Percentiles rank a stretch among this genome's conserved stretches.
Evolutionary conservation across 2,797 vertebrate species (phyloP).

Genomic region (Siniperca undulata): DNA sequence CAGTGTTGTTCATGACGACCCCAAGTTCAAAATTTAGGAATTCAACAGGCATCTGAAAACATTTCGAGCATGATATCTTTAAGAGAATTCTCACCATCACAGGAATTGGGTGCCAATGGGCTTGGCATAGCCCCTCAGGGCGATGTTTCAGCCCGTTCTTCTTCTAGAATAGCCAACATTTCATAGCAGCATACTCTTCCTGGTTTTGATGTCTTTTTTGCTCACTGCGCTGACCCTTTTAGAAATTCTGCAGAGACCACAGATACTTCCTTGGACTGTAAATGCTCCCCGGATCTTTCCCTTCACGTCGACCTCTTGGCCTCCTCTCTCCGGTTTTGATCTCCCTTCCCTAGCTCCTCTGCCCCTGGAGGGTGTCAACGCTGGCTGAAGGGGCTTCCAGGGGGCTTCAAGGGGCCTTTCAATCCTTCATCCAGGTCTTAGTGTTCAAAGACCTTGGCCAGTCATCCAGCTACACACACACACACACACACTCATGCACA

Average conservation of each 20-base stretch:
- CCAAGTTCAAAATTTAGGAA: slow-evolving; percentile 57
- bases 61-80: slow-evolving; percentile 51
- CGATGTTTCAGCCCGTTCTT: slow-evolving; percentile 57
- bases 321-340: slow-evolving; percentile 81
- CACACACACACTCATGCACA: background rate
- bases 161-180: slow-evolving; percentile 47
- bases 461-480: slow-evolving; percentile 82
- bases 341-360: slow-evolving; percentile 89
- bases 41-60: slow-evolving; percentile 55
- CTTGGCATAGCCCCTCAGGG: slow-evolving; percentile 68
- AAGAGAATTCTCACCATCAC: slow-evolving; percentile 52
- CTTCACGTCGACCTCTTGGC: slow-evolving; percentile 78
- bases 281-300: slow-evolving; percentile 86
- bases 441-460: slow-evolving; percentile 92
- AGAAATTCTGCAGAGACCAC: slow-evolving; percentile 78
- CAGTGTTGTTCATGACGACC: background rate
- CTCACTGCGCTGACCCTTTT: slow-evolving; percentile 76
- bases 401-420: slow-evolving; percentile 95
- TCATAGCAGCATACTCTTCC: slow-evolving; percentile 63
- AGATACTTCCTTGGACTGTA: slow-evolving; percentile 82
- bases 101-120: slow-evolving; percentile 56
- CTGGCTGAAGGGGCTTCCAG: slow-evolving; percentile 93
- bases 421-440: slow-evolving; percentile 85
- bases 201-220: slow-evolving; percentile 70
- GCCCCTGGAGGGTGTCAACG: slow-evolving; percentile 93